phyloP scores from a whole-genome alignment of 2,113 vertebrate species.

The Piliocolobus tephrosceles region DNA sequence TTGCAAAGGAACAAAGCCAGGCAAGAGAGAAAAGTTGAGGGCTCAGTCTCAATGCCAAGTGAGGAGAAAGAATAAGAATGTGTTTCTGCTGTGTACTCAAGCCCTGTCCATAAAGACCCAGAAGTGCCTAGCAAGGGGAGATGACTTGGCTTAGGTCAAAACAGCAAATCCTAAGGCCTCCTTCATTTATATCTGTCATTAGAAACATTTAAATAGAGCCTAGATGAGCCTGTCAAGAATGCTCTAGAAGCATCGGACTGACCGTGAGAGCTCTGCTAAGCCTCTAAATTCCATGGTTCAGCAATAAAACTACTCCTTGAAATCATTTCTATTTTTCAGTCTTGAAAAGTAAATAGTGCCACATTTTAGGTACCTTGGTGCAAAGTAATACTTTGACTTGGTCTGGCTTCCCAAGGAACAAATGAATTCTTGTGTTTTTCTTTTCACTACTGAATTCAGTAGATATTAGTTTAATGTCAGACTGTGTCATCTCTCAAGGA shows the following conservation, averaged over 20 bases:
- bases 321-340: neutral
- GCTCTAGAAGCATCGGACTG: neutral
- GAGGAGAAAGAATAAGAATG: neutral
- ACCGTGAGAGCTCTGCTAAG: neutral
- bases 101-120: neutral
- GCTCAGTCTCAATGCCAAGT: fast-evolving
- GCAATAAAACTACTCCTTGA: neutral
- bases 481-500: neutral
- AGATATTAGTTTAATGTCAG: neutral
- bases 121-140: neutral
- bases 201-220: neutral
- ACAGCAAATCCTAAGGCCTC: neutral
- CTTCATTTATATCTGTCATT: neutral
- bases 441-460: neutral
- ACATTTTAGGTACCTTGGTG: neutral
- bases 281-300: neutral
- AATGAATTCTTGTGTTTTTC: neutral
- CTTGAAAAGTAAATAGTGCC: neutral
- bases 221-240: neutral
- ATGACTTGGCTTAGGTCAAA: neutral
- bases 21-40: neutral
- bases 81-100: neutral
- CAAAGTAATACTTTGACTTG: neutral
- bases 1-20: neutral
- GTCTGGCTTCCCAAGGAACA: neutral